These are phyloP conservation scores for Clarias laeviceps DNA, from an alignment of 2,797 vertebrate genomes.

Conservation along the genomic window DNA sequence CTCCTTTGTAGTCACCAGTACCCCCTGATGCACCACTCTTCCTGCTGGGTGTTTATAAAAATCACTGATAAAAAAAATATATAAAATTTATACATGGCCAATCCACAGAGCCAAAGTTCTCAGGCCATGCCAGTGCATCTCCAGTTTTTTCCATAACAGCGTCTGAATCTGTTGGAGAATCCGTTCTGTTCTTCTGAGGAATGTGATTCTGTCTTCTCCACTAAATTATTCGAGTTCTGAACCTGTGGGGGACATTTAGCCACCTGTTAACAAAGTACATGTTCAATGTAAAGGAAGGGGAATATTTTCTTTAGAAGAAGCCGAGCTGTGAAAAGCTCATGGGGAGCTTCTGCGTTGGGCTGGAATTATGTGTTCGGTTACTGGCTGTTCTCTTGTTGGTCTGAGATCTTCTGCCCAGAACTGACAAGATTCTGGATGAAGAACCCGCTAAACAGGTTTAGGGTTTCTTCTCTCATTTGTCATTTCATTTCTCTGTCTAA, in stretches of 20 bases:
- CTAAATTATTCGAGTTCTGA: conserved; percentile 12
- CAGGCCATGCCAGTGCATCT: neutral
- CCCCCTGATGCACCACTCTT: neutral
- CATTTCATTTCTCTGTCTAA: neutral
- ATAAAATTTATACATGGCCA: neutral
- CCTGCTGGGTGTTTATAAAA: too few species aligned
- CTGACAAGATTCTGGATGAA: conserved; percentile 24
- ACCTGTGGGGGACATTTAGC: conserved; percentile 11
- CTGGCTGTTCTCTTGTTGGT: conserved; percentile 8
- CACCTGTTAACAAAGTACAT: conserved; percentile 10
- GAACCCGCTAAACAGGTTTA: neutral
- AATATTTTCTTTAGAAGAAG: conserved; percentile 28
- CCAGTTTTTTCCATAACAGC: neutral
- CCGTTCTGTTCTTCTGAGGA: neutral
- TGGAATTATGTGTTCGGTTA: neutral
- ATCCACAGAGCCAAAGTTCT: neutral
- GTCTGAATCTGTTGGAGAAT: neutral
- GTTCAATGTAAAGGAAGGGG: conserved; percentile 2
- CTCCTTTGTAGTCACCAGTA: neutral
- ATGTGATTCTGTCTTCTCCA: neutral
- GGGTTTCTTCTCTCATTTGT: neutral
- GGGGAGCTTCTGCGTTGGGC: conserved; percentile 19
- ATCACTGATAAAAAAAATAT: too few species aligned
- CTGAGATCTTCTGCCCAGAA: conserved; percentile 17
- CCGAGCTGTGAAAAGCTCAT: neutral